A percentile compares a stretch with the other conserved stretches of the same genome.
These are phyloP conservation scores for Falco cherrug DNA, from an alignment of 2,797 vertebrate species.

Conservation along the genomic window DNA sequence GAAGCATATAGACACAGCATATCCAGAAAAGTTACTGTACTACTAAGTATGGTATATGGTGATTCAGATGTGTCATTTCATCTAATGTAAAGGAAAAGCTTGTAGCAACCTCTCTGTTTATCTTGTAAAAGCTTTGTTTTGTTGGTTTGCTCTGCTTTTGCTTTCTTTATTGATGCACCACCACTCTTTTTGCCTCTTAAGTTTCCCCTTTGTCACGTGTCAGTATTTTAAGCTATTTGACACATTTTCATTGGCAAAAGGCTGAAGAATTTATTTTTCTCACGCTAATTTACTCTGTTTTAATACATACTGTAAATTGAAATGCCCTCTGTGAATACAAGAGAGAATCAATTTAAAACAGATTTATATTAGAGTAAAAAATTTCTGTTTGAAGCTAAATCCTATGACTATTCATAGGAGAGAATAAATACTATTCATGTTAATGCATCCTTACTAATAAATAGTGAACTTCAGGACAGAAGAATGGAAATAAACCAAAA, in stretches of 20 bases:
- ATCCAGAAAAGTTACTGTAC: not conserved
- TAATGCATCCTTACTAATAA: not conserved
- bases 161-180: not conserved
- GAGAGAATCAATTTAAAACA: not conserved
- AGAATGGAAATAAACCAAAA: not conserved
- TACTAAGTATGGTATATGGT: not conserved
- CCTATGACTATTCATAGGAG: slow-evolving; percentile 19
- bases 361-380: not conserved
- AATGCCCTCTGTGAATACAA: not conserved
- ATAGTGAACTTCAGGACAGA: not conserved
- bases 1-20: not conserved
- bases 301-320: not conserved
- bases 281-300: not conserved
- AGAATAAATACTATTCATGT: not conserved
- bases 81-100: not conserved
- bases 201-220: not conserved
- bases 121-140: not conserved
- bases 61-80: not conserved
- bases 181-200: not conserved
- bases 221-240: not conserved
- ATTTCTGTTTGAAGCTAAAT: slow-evolving; percentile 9
- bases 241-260: not conserved
- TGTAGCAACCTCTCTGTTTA: not conserved
- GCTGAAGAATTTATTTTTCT: not conserved
- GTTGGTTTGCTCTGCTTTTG: not conserved